Conservation (phyloP, 1,140 invertebrate species). For the Bombus fervidus region DNA sequence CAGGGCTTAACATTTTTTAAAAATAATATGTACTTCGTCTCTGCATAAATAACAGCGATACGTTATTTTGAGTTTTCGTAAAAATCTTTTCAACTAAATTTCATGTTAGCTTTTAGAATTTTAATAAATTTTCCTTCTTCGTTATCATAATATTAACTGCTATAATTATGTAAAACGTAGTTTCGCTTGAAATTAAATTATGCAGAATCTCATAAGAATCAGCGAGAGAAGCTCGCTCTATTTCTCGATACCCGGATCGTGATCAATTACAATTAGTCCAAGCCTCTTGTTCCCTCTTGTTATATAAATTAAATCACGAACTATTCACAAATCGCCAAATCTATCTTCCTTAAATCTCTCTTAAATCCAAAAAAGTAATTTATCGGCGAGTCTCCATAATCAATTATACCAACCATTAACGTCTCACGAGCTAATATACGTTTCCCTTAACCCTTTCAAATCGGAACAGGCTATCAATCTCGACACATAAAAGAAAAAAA, state of each 20-base stretch:
- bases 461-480: slow-evolving; percentile 4
- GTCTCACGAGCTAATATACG: background rate
- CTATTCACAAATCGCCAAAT: background rate
- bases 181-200: background rate
- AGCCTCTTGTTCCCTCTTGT: too few relatives aligned
- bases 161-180: background rate
- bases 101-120: background rate
- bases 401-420: slow-evolving; percentile 10
- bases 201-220: background rate
- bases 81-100: too few relatives aligned
- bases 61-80: too few relatives aligned
- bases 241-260: too few relatives aligned
- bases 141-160: background rate
- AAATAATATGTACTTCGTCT: too few relatives aligned
- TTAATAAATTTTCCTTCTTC: background rate
- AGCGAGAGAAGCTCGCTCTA: too few relatives aligned
- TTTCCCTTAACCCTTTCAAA: slow-evolving; percentile 1
- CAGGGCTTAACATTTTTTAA: too few relatives aligned
- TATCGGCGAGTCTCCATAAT: background rate
- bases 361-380: background rate
- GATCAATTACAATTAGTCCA: too few relatives aligned
- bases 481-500: background rate
- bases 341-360: background rate
- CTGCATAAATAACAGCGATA: too few relatives aligned
- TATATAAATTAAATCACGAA: background rate